Evolutionary conservation across 1,140 invertebrate genomes (phyloP).

Genomic region (Hylaeus volcanicus): DNA sequence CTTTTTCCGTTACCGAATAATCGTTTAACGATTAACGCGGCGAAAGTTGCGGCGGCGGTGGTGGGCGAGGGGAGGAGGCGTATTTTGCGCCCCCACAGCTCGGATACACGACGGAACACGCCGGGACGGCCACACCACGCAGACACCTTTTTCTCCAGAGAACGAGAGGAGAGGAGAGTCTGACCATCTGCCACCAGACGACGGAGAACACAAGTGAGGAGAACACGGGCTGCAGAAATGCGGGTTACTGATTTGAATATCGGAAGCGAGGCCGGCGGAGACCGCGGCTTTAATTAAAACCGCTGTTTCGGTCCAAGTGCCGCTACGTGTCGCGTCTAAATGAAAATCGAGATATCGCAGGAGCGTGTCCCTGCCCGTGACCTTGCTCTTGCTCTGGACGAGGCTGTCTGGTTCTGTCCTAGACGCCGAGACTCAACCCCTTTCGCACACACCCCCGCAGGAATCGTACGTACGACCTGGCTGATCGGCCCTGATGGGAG

Average conservation of each 20-base stretch:
- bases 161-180: neutral
- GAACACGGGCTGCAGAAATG: slow-evolving; percentile 14
- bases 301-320: slow-evolving; percentile 57
- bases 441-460: no score
- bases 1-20: slow-evolving; percentile 13
- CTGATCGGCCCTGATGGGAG: slow-evolving; percentile 34
- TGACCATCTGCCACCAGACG: slow-evolving; percentile 38
- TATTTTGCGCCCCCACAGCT: neutral
- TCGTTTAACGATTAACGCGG: slow-evolving; percentile 37
- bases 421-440: neutral
- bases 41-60: neutral
- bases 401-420: neutral
- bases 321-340: slow-evolving; percentile 70
- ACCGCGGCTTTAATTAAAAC: slow-evolving; percentile 78
- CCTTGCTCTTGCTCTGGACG: neutral
- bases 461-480: slow-evolving; percentile 19
- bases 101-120: neutral
- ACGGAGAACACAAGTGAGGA: neutral
- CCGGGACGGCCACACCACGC: neutral
- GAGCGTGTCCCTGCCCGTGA: neutral
- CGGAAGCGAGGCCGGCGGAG: slow-evolving; percentile 50
- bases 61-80: neutral
- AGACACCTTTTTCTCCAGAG: slow-evolving; percentile 35
- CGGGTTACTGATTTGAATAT: slow-evolving; percentile 57
- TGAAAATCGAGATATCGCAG: slow-evolving; percentile 55